Evolutionary conservation across 1,140 invertebrate genomes (phyloP), one percentile per base, ranked within the genome.

Genomic region (Hyphantria cunea): DNA sequence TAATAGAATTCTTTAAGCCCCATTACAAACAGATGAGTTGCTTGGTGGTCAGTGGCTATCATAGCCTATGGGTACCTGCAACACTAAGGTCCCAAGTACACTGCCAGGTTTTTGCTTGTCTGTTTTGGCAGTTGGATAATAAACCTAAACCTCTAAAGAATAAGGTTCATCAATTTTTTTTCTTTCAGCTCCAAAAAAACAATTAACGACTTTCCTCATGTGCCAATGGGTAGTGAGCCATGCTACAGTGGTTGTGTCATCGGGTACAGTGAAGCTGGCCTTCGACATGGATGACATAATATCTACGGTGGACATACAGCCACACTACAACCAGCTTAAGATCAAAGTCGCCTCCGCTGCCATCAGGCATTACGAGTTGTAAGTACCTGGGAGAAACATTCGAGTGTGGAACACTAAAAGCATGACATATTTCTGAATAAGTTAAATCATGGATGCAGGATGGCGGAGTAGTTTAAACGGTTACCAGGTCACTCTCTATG

Each of bases 221-320:
- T 82, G 78, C 65, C 84, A 89, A 81, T 89, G 86, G 86, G 84
- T 87, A 13, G 64, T 85, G 32, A 79, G 77, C 37, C 76, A 72
- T n/a, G 74, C 66, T 0, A 76, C 78, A 0, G 14, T 85, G 5
- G 64, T 80, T 7, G 49, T 87, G 6, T 42, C 76, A 0, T 67
- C 78, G 10, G 9, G 61, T 0, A 11, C 56, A 0, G 60, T 76
- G 17, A 84, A 82, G 54, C 50, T 89, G 5, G 74, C 66, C 0
- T 64, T 81, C 12, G 74, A 78, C 14, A 48, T 79, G 0, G 86
- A 89, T 13, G 86, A 86, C 62, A 56, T 79, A 12, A 86, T 86
- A 32, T 50, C 62, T 3, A 81, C 83, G 7, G 41, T 87, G 0
- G 83, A 89, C 52, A 34, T 89, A 3, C 83, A 87, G 14, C 44